phyloP scores from a whole-genome alignment of 2,888 invertebrate genomes.

The Labia minor region DNA sequence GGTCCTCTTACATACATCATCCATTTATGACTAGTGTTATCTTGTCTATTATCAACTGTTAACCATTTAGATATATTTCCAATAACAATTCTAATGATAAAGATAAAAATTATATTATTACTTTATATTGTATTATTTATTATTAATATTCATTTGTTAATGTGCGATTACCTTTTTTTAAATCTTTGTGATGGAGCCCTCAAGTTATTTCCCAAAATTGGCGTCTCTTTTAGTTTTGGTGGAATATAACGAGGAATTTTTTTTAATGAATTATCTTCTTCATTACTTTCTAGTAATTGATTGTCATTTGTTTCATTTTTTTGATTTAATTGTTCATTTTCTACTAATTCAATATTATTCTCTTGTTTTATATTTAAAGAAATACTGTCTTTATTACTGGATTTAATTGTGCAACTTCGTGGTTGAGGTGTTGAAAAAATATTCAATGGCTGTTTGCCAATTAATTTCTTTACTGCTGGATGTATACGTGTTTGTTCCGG shows the following conservation, averaged over 20 bases:
- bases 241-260: constrained; percentile 39
- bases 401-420: not conserved
- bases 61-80: constrained; percentile 80
- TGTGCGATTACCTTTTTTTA: constrained; percentile 29
- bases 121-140: no score
- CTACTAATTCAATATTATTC: not conserved
- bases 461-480: constrained; percentile 61
- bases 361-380: not conserved
- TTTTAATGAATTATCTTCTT: constrained; percentile 28
- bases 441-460: constrained; percentile 44
- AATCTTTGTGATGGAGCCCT: constrained; percentile 19
- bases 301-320: no score
- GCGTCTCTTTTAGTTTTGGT: constrained; percentile 31
- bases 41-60: constrained; percentile 53
- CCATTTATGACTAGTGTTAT: constrained; percentile 78
- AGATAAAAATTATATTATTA: not conserved
- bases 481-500: constrained; percentile 47
- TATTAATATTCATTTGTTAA: no score
- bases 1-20: constrained; percentile 73
- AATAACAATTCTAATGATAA: constrained; percentile 35
- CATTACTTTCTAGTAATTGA: no score
- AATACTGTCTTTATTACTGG: not conserved
- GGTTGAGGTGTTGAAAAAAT: not conserved
- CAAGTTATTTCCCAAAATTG: not conserved
- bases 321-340: not conserved